Base-by-base conservation (phyloP, 1,140 invertebrate species). In the Drosophila seguyi region DNA sequence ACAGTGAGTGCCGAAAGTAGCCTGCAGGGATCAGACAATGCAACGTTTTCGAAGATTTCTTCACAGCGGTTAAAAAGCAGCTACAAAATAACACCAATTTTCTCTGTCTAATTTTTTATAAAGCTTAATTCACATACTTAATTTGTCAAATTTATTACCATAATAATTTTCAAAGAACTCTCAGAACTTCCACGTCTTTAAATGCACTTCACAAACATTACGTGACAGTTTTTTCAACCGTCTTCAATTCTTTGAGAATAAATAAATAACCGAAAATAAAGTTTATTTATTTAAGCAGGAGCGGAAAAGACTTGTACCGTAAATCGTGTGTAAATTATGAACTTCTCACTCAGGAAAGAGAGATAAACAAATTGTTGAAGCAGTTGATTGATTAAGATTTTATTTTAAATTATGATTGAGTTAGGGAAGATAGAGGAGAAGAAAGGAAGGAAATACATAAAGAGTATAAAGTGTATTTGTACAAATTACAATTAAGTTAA, bases 291-390 rank as follows among this genome's bases (percentile, higher is more conserved):
- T 39, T 44, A 68, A 60, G 39, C 18, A 55, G 47, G 25, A 77
- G 39, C 74, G 74, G 74, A 77, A 75, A 68, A 44, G 41, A 77
- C 55, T 41, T 77, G 73, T 68, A 55, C 62, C 73, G 73, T 77
- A 77, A 77, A 77, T 77, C 22, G 62, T 68, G 38, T 36, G 36
- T 56, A 76, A 67, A 52, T 75, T 76, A 75, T 75, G 31, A 74
- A 52, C 47, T 52, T 4, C 25, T 22, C 50, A 16, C 29, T 34
- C 45, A 11, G 36, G 16, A 11, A 7, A 38, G 22, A 44, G 14
- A 44, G 31, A 42, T 27, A 22, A 18, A 48, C 14, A 74, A 18
- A 75, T 50, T 62, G n/a, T 34, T 60, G 16, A 55, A 45, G 18
- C 34, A 66, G 29, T 59, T 75, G 58, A 74, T 75, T 58, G 50